phyloP scores from a whole-genome alignment of 2,888 invertebrate species.

The Ormyrus thymus region DNA sequence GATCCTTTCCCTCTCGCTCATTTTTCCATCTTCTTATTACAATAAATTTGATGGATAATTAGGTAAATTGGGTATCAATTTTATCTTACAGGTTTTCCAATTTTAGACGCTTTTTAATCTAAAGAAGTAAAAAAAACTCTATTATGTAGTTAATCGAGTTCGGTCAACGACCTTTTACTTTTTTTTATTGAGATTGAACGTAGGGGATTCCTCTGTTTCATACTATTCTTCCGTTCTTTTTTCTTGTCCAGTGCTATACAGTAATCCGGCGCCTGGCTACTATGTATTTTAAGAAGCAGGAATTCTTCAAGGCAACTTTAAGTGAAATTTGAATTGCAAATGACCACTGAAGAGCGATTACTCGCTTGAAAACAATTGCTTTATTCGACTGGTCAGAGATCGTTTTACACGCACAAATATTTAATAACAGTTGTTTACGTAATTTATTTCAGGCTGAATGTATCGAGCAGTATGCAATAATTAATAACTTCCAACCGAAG shows the following conservation, averaged over 20 bases:
- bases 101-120: no score
- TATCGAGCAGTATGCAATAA: no score
- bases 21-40: no score
- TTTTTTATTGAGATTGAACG: slow-evolving; percentile 35
- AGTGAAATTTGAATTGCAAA: slow-evolving; percentile 34
- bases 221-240: slow-evolving; percentile 20
- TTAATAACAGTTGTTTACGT: background rate
- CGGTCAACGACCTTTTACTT: slow-evolving; percentile 44
- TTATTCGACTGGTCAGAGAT: background rate
- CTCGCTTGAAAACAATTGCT: background rate
- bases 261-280: slow-evolving; percentile 29
- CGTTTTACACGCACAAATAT: no score
- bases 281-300: slow-evolving; percentile 33
- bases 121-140: no score
- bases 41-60: no score
- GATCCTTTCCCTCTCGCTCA: no score
- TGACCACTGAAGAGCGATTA: background rate
- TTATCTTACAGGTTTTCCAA: no score
- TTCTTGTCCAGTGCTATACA: background rate
- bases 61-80: no score
- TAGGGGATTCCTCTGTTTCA: slow-evolving; percentile 32
- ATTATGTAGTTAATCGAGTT: background rate
- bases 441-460: background rate
- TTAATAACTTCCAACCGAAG: no score
- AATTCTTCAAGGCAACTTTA: slow-evolving; percentile 5